Percentiles rank a stretch among this genome's conserved stretches.
Conservation (phyloP, 1,140 invertebrate genomes). For the Sminthurides bifidus region DNA sequence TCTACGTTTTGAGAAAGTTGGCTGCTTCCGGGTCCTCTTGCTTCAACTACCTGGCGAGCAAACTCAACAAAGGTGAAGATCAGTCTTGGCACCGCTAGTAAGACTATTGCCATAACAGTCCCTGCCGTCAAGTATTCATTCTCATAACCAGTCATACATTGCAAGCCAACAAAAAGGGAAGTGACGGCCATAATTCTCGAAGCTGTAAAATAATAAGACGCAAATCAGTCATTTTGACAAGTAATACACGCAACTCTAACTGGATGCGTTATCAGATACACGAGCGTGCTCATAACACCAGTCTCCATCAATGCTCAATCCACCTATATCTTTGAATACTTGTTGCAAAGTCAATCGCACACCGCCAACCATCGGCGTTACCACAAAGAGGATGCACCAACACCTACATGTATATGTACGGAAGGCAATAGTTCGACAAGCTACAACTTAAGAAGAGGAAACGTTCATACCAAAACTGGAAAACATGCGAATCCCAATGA, state of each 20-base stretch:
- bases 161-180: constrained; percentile 4
- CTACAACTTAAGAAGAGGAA: neutral
- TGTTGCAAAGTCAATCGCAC: no score
- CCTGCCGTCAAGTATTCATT: neutral
- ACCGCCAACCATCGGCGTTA: no score
- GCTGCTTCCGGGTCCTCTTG: neutral
- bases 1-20: neutral
- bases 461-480: constrained; percentile 24
- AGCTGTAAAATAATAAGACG: neutral
- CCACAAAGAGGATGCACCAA: no score
- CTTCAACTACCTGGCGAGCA: neutral
- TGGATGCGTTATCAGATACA: neutral
- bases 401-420: no score
- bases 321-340: no score
- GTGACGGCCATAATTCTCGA: constrained; percentile 18
- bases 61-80: constrained; percentile 19
- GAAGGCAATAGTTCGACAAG: no score
- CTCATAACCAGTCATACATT: neutral
- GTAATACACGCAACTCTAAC: neutral
- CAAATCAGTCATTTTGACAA: neutral
- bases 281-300: no score
- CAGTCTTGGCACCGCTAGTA: constrained; percentile 13
- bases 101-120: neutral
- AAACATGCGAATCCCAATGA: constrained; percentile 25
- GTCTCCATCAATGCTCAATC: no score